Conservation (phyloP, 2,797 vertebrate species). For the Acanthurus tractus region DNA sequence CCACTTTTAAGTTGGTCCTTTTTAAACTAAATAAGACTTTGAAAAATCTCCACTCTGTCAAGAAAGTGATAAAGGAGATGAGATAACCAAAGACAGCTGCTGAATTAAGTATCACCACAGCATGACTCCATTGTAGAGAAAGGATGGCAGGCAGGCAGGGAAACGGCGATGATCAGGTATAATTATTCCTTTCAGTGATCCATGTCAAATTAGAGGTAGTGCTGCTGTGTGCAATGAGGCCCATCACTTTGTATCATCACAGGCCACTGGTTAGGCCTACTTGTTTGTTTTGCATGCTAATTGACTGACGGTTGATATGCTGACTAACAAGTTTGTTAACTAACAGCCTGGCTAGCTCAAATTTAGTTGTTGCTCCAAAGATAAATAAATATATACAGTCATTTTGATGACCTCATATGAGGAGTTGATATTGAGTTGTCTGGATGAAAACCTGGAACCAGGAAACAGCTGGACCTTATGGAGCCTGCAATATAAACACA, state of each 20-base stretch:
- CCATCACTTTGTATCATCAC: constrained; percentile 31
- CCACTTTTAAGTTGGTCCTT: not conserved
- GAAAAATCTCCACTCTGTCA: not conserved
- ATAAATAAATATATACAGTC: not conserved
- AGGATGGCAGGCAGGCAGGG: constrained; percentile 7
- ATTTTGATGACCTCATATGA: not conserved
- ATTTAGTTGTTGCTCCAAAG: not conserved
- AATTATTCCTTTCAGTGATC: constrained; percentile 68
- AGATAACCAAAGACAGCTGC: constrained; percentile 5
- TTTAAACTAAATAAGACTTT: not conserved
- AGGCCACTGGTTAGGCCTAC: constrained; percentile 7
- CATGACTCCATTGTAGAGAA: constrained; percentile 9
- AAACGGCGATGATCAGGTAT: constrained; percentile 42
- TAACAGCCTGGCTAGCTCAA: not conserved
- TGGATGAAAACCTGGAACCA: too few relatives aligned
- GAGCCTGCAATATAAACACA: too few relatives aligned
- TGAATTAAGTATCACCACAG: constrained; percentile 24
- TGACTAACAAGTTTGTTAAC: constrained; percentile 17
- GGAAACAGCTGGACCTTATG: too few relatives aligned
- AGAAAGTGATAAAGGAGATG: not conserved
- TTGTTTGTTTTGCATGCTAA: constrained; percentile 13
- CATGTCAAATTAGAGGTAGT: constrained; percentile 44
- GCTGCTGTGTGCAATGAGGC: constrained; percentile 42
- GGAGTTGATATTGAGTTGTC: too few relatives aligned
- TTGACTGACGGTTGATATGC: constrained; percentile 18